Conservation (phyloP, 1,140 invertebrate species). For the Achroia grisella region DNA sequence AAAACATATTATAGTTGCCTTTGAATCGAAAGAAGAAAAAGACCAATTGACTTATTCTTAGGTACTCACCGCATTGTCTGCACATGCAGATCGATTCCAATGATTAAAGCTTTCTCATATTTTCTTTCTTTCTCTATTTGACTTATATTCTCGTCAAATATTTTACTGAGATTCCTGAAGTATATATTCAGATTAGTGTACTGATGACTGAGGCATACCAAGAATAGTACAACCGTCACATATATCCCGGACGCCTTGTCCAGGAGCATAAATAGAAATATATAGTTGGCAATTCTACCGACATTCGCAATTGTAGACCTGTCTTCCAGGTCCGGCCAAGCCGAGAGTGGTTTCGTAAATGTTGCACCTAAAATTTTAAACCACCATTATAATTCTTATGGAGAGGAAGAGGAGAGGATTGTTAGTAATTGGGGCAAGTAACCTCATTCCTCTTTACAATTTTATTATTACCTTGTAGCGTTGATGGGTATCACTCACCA, state of each 20-base stretch:
- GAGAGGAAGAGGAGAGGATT: too few relatives aligned
- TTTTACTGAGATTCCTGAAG: constrained; percentile 29
- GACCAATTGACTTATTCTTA: too few relatives aligned
- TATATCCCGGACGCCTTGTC: constrained; percentile 22
- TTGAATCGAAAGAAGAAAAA: too few relatives aligned
- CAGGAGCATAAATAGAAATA: constrained; percentile 41
- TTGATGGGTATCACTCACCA: too few relatives aligned
- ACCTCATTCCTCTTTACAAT: too few relatives aligned
- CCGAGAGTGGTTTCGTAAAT: constrained; percentile 17
- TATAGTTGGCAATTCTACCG: constrained; percentile 21
- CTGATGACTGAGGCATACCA: constrained; percentile 32
- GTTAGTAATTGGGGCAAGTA: too few relatives aligned
- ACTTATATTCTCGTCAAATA: constrained; percentile 24
- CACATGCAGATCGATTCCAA: constrained; percentile 35
- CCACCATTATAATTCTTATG: too few relatives aligned
- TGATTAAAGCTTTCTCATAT: constrained; percentile 31
- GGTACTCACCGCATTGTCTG: constrained; percentile 7
- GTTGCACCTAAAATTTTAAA: neutral
- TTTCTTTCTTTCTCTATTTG: constrained; percentile 26
- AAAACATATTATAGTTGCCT: too few relatives aligned
- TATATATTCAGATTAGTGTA: constrained; percentile 41
- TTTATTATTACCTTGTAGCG: too few relatives aligned
- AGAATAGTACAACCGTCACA: constrained; percentile 22
- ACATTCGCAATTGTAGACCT: constrained; percentile 14
- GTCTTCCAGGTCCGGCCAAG: constrained; percentile 36